Percentiles rank a stretch among this genome's conserved stretches.
phyloP scores from a whole-genome alignment of 2,113 vertebrate species.

The Ginglymostoma cirratum region DNA sequence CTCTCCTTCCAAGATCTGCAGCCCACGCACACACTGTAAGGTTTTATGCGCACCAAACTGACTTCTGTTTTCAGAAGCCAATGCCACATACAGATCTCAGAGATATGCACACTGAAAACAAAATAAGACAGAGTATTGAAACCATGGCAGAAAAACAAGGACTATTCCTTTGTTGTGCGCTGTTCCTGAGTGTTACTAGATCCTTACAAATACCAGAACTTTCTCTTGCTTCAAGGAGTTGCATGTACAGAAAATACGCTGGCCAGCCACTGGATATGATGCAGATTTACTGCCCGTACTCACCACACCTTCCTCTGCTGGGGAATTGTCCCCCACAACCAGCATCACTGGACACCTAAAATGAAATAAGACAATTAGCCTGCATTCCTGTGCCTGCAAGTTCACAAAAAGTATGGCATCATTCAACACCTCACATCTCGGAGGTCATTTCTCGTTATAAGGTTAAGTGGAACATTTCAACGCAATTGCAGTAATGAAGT shows the following conservation, averaged over 20 bases:
- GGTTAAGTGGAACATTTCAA: not conserved
- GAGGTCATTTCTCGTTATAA: not conserved
- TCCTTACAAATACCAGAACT: not conserved
- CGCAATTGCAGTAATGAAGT: not conserved
- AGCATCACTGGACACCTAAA: conserved; percentile 90
- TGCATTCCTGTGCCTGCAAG: not conserved
- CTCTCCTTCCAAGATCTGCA: too few species aligned
- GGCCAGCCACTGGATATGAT: not conserved
- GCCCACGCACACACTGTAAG: too few species aligned
- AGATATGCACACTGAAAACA: too few species aligned
- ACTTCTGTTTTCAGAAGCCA: too few species aligned
- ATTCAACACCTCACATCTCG: too few species aligned
- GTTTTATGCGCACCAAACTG: too few species aligned
- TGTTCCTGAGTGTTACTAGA: not conserved
- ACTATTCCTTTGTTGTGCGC: not conserved
- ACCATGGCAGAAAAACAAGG: not conserved
- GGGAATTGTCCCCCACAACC: conserved; percentile 88
- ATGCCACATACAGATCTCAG: too few species aligned
- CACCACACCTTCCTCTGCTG: conserved; percentile 93
- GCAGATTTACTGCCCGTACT: conserved; percentile 47
- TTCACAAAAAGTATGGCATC: not conserved
- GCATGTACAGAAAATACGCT: not conserved
- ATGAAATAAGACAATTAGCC: not conserved
- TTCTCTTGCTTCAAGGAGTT: not conserved
- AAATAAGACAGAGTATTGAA: not conserved